Percentiles rank a stretch among this genome's conserved stretches.
Conservation (phyloP, 2,888 invertebrate species). For the Arrhopalites spinosus region DNA sequence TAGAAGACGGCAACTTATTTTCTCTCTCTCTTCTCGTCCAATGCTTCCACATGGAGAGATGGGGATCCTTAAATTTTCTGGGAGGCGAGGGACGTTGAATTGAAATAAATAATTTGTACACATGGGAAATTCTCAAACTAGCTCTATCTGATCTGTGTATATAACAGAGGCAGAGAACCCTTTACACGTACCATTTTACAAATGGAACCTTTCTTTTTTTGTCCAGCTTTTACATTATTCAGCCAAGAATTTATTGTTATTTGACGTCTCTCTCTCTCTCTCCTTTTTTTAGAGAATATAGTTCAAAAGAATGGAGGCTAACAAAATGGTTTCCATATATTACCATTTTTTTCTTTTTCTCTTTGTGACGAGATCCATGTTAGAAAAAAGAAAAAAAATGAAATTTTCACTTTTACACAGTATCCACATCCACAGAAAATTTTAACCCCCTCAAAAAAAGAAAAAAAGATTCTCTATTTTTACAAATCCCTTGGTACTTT, state of each 20-base stretch:
- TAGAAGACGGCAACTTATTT: neutral
- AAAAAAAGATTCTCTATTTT: neutral
- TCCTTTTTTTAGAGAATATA: neutral
- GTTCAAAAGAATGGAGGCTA: neutral
- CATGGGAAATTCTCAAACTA: slow-evolving; percentile 1
- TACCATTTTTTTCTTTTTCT: neutral
- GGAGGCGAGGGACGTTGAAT: neutral
- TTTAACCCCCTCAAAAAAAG: neutral
- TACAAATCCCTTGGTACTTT: too few species aligned
- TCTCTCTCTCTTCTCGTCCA: neutral
- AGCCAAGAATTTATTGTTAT: slow-evolving; percentile 7
- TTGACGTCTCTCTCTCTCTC: neutral
- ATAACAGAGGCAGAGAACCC: too few species aligned
- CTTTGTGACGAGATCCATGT: neutral
- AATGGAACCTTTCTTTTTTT: too few species aligned
- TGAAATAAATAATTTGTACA: slow-evolving; percentile 5
- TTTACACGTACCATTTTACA: neutral
- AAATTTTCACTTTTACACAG: too few species aligned
- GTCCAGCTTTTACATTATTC: slow-evolving; percentile 6
- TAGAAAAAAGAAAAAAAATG: neutral
- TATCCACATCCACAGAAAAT: neutral
- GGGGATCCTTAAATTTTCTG: neutral
- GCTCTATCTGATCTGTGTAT: too few species aligned
- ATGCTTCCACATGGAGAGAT: neutral
- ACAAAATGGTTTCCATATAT: neutral